These are phyloP conservation scores for Gymnosoma rotundatum DNA, from an alignment of 2,888 invertebrate genomes.

Conservation along the genomic window DNA sequence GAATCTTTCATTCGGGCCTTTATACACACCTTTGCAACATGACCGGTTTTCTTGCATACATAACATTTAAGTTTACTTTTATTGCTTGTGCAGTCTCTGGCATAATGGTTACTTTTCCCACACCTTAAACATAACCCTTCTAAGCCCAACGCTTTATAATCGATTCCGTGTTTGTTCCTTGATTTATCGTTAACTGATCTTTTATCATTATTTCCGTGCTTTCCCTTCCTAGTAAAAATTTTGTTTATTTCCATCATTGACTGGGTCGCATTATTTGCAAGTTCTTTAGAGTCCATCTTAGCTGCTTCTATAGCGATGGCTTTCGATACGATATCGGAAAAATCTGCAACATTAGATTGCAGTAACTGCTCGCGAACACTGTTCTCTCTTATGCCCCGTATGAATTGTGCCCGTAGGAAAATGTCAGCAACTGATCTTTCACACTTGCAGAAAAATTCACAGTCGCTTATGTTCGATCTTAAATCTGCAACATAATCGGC, in stretches of 20 bases:
- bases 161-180: slow-evolving; percentile 8
- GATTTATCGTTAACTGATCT: slow-evolving; percentile 7
- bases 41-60: slow-evolving; percentile 36
- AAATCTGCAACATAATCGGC: slow-evolving; percentile 39
- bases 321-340: too few relatives aligned
- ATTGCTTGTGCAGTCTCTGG: background rate
- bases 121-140: background rate
- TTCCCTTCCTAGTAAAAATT: background rate
- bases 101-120: background rate
- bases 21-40: too few relatives aligned
- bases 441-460: slow-evolving; percentile 56
- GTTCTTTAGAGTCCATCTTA: slow-evolving; percentile 1
- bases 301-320: too few relatives aligned
- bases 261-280: slow-evolving; percentile 23
- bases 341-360: slow-evolving; percentile 3
- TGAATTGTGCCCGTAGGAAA: too few relatives aligned
- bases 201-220: background rate
- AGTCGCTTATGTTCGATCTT: slow-evolving; percentile 28
- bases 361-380: slow-evolving; percentile 53
- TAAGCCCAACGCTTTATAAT: background rate
- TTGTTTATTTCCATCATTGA: slow-evolving; percentile 9
- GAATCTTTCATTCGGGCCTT: slow-evolving; percentile 12
- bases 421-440: slow-evolving; percentile 47
- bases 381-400: too few relatives aligned
- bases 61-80: slow-evolving; percentile 46